phyloP scores from a whole-genome alignment of 53 echinoderm and acorn worm genomes.

The Crossaster papposus region DNA sequence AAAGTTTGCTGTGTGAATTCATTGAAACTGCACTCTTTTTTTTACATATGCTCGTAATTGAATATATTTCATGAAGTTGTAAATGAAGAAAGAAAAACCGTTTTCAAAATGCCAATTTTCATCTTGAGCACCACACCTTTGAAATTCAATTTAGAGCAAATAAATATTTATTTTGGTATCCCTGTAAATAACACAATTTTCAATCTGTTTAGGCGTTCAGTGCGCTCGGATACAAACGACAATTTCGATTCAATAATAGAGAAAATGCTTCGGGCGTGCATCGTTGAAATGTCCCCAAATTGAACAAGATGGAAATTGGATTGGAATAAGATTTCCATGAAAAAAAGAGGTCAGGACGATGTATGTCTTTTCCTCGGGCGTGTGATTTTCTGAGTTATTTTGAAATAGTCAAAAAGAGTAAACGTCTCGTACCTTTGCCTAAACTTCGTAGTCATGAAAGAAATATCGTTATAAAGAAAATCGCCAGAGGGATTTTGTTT shows the following conservation, averaged over 20 bases:
- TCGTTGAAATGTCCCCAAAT: background rate
- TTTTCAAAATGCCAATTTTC: background rate
- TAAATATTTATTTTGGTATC: background rate
- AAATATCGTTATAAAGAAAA: too few relatives aligned
- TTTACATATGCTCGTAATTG: too few relatives aligned
- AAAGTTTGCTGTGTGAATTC: background rate
- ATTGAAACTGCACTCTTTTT: background rate
- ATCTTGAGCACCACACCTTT: background rate
- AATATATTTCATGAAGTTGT: too few relatives aligned
- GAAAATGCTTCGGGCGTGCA: background rate
- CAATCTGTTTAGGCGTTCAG: background rate
- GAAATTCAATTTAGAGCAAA: background rate
- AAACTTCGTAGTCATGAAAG: too few relatives aligned
- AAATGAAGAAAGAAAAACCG: too few relatives aligned
- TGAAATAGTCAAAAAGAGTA: too few relatives aligned
- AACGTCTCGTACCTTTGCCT: too few relatives aligned
- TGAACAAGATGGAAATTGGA: background rate
- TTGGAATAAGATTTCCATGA: background rate
- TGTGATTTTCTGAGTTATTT: background rate
- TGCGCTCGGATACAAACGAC: background rate
- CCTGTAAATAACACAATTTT: background rate
- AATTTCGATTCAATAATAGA: background rate
- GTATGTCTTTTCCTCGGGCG: background rate
- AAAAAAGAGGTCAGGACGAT: background rate
- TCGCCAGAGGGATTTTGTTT: too few relatives aligned